phyloP scores from a whole-genome alignment of 2,797 vertebrate species.

The Stomatorhinus walkeri region DNA sequence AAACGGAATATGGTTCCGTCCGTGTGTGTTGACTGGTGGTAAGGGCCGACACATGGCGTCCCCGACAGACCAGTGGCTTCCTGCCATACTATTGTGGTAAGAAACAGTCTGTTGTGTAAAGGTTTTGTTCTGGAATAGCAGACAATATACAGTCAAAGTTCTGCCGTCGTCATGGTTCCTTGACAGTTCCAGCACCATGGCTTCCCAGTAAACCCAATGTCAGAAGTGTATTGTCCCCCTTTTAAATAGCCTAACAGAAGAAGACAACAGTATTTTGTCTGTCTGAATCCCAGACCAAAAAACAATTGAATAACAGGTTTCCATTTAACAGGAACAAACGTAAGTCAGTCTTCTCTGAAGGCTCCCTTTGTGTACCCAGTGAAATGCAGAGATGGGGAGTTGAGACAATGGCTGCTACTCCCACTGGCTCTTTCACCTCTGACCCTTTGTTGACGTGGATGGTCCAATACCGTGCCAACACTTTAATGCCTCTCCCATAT shows the following conservation, averaged over 20 bases:
- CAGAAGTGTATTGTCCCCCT: not conserved
- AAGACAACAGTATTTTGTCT: slow-evolving; percentile 10
- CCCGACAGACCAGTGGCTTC: not conserved
- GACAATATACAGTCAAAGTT: not conserved
- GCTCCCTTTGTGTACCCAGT: not conserved
- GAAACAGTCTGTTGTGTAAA: not conserved
- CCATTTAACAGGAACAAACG: not conserved
- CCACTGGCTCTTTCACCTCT: not conserved
- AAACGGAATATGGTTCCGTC: not conserved
- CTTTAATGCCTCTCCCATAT: not conserved
- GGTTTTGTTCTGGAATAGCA: not conserved
- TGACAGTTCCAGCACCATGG: not conserved
- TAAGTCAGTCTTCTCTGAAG: not conserved
- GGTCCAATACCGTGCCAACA: not conserved
- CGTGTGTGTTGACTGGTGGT: not conserved
- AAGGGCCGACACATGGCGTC: not conserved
- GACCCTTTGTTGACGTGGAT: not conserved
- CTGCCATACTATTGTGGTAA: not conserved
- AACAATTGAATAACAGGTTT: slow-evolving; percentile 8
- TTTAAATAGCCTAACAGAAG: slow-evolving; percentile 2
- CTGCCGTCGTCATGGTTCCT: not conserved
- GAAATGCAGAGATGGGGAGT: not conserved
- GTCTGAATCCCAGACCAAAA: not conserved
- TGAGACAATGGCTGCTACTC: not conserved
- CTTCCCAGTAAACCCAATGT: not conserved